Evolutionary conservation across 2,113 vertebrate species (phyloP), one percentile per base, ranked within the genome.

Genomic region (Mionectes macconnelli): DNA sequence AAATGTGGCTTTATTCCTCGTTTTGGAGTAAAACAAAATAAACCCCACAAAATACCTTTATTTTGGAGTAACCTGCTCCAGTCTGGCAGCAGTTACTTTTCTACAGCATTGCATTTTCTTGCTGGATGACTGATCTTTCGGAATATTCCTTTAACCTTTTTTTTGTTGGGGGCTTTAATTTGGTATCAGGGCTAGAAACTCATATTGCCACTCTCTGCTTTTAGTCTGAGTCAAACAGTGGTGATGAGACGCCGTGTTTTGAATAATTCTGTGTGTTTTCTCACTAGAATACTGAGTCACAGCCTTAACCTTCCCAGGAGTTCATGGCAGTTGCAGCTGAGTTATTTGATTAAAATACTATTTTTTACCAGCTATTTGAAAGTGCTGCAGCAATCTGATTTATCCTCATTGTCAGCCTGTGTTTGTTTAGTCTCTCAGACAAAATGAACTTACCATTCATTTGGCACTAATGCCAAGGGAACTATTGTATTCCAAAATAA

Each of bases 291-390:
- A 21, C 44, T n/a, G n/a, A 89, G 60, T 25, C 53, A 4, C 64
- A 72, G 47, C 77, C 81, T 85, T 77, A 39, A 87, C 87, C 62
- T 63, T 63, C 53, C 55, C 59, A 72, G 72, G 10, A 75, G 85
- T 68, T 97, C 76, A 22, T 24, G 55, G 70, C 44, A 12, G 37
- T 37, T 78, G 57, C 68, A 87, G 90, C 67, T 30, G 73, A 94
- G 87, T 79, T 77, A 87, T 92, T 92, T 83, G 90, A 95, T 91
- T 83, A 93, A 93, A 95, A 95, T 87, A 87, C 70, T 84, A 67
- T 77, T 95, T 95, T 95, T 94, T 83, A 62, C 69, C 66, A 77
- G 40, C 49, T 73, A 14, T 75, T 90, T 77, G 76, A n/a, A 79
- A 62, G 75, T 16, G 59, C 78, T 33, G 82, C 91, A 73, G 90